These are phyloP conservation scores for Bombyx mori DNA, from an alignment of 1,140 invertebrate species.

Conservation along the genomic window ASM3026992v2 NC_085132.1:11284501-11285000, in stretches of 20 bases:
- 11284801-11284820: constrained; percentile 84
- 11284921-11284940: constrained; percentile 87
- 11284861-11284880: constrained; percentile 84
- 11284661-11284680: too few relatives aligned
- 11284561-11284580: too few relatives aligned
- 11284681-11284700: too few relatives aligned
- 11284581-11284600: too few relatives aligned
- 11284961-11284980: constrained; percentile 84
- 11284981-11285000: constrained; percentile 79
- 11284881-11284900: constrained; percentile 85
- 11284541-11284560: too few relatives aligned
- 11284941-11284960: constrained; percentile 80
- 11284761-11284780: constrained; percentile 81
- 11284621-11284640: too few relatives aligned
- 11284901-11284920: constrained; percentile 85
- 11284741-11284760: constrained; percentile 77
- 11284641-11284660: too few relatives aligned
- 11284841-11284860: constrained; percentile 82
- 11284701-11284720: too few relatives aligned
- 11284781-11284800: constrained; percentile 80
- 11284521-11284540: too few relatives aligned
- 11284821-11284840: constrained; percentile 82
- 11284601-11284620: too few relatives aligned
- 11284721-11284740: background rate
- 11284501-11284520: too few relatives aligned